phyloP scores from a whole-genome alignment of 2,888 invertebrate species.

The Scaptomyza parva region DNA sequence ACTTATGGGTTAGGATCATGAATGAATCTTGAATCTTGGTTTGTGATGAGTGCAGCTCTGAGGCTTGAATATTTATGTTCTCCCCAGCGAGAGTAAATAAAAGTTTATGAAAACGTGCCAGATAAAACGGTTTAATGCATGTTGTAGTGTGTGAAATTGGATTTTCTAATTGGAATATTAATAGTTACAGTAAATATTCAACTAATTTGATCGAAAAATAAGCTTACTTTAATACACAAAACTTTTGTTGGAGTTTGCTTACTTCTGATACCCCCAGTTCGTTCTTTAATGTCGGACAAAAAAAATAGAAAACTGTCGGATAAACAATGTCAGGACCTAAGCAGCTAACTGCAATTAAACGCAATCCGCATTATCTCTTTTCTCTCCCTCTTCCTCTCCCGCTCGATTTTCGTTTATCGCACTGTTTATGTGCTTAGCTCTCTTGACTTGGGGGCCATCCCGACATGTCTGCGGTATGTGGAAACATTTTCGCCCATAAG shows the following conservation, averaged over 20 bases:
- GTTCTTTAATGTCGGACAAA: constrained; percentile 10
- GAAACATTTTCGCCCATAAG: constrained; percentile 57
- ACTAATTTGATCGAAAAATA: constrained; percentile 21
- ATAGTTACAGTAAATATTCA: neutral
- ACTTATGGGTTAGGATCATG: constrained; percentile 35
- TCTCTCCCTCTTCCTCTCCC: constrained; percentile 35
- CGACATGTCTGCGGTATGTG: constrained; percentile 73
- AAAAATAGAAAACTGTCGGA: constrained; percentile 24
- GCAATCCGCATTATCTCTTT: constrained; percentile 61
- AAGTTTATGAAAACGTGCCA: constrained; percentile 25
- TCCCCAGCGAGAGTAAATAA: constrained; percentile 20
- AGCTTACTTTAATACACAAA: constrained; percentile 15
- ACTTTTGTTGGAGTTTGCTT: neutral
- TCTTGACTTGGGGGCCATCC: constrained; percentile 11
- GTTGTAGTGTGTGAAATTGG: constrained; percentile 3
- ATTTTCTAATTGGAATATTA: constrained; percentile 28
- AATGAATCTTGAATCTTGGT: neutral
- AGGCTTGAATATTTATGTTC: constrained; percentile 21
- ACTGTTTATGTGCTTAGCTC: constrained; percentile 57
- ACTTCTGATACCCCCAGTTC: neutral
- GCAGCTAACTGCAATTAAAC: constrained; percentile 64
- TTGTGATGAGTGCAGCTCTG: constrained; percentile 5
- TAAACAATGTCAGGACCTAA: constrained; percentile 52
- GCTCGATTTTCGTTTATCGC: constrained; percentile 45
- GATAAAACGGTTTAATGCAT: constrained; percentile 24